Base-by-base conservation (phyloP, 2,113 vertebrate genomes). In the Jaculus jaculus region DNA sequence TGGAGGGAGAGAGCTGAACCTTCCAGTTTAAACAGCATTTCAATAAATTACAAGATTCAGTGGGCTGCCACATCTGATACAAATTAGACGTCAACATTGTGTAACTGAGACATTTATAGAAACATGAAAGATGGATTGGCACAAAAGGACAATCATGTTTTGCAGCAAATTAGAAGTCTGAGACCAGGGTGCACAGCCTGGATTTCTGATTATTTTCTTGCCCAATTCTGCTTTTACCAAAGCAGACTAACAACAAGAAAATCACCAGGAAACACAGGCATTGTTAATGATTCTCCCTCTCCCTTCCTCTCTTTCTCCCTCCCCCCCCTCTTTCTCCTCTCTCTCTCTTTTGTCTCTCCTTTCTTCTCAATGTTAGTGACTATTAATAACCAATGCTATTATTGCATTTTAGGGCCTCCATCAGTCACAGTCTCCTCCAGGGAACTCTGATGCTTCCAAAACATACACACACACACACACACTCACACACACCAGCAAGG, bases 111-210 rank as follows among this genome's bases (percentile, higher is more conserved):
- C 23, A 7, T 51, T 84, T 30, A 34, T 10, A 79, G 42, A 20
- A 58, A 16, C 71, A 0, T 0, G 12, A 30, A 66, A 71, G 74
- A 65, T 6, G 10, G 16, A 0, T 10, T 0, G 2, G 28, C 7
- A 37, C 4, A 8, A 24, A 69, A 3, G 10, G 66, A 30, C 63
- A 13, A 4, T 34, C 26, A 37, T 1, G 18, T 18, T 58, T 87
- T 54, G 30, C 6, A 9, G 21, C 28, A 58, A 61, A 51, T 32
- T 6, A 17, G 30, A 32, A 9, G 3, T 24, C 26, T 24, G 16
- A 82, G 71, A 51, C 77, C 15, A 6, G 71, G 9, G 20, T 18
- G n/a, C 7, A 10, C 30, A 17, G 2, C 7, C n/a, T 34, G 32
- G 47, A 4, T 74, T 89, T 85, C 83, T 75, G 65, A 73, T 5